A percentile compares a stretch with the other conserved stretches of the same genome.
Conservation (phyloP, 2,888 invertebrate species). For the Sarcophaga caerulescens region DNA sequence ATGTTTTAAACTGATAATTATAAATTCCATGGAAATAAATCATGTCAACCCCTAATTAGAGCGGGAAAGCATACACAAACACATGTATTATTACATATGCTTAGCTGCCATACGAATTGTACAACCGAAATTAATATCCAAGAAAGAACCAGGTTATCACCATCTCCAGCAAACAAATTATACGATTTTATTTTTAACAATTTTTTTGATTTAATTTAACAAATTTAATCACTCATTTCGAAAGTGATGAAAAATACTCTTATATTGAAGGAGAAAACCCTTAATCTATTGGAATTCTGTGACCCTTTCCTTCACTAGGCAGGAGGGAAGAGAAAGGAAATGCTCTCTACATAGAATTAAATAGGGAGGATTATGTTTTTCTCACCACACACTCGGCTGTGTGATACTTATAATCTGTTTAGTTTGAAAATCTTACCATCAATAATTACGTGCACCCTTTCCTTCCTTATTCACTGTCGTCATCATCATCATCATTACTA, state of each 20-base stretch:
- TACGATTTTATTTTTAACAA: not conserved
- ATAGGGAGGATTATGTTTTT: not conserved
- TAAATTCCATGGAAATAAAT: slow-evolving; percentile 65
- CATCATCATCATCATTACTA: not conserved
- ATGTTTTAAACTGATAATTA: slow-evolving; percentile 50
- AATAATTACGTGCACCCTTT: slow-evolving; percentile 9
- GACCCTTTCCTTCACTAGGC: too few relatives aligned
- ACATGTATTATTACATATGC: not conserved
- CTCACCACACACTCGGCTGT: not conserved
- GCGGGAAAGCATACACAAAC: not conserved
- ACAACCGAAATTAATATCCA: slow-evolving; percentile 27
- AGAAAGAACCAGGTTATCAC: slow-evolving; percentile 19
- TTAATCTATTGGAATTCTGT: not conserved
- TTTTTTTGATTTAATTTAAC: slow-evolving; percentile 9
- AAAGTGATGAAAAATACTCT: not conserved
- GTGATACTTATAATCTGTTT: slow-evolving; percentile 28
- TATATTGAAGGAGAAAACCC: not conserved
- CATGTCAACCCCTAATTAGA: slow-evolving; percentile 68
- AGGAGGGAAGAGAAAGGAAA: not conserved
- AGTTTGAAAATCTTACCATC: slow-evolving; percentile 23
- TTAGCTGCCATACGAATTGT: slow-evolving; percentile 5
- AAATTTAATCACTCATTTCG: slow-evolving; percentile 20
- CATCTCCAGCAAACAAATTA: not conserved
- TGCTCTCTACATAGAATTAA: not conserved
- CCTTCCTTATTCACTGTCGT: not conserved